Evolutionary conservation across 2,797 vertebrate genomes (phyloP).

Genomic region (Rallus crepitans): DNA sequence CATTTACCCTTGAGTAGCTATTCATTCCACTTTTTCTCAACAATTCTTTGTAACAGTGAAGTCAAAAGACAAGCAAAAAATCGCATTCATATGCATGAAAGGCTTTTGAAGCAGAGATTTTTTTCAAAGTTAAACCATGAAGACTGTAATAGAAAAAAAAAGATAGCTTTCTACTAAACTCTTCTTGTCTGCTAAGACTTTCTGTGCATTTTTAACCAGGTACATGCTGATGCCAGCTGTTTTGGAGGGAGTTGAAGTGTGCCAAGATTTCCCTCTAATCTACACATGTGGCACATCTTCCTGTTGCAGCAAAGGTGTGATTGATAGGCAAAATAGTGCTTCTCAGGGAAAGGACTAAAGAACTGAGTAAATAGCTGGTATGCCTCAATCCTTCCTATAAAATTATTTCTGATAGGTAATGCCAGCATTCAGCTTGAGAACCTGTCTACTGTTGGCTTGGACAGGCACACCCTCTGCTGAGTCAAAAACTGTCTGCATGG

Average conservation of each 20-base stretch:
- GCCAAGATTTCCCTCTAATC: constrained; percentile 4
- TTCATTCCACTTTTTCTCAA: constrained; percentile 13
- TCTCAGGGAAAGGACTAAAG: not conserved
- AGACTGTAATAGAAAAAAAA: not conserved
- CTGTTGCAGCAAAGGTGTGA: not conserved
- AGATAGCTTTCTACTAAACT: not conserved
- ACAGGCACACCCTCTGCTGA: no score
- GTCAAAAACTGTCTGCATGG: no score
- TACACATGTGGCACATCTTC: not conserved
- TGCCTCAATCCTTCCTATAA: not conserved
- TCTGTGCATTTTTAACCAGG: constrained; percentile 8
- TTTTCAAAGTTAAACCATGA: not conserved
- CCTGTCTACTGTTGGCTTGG: no score
- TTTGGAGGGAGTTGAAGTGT: not conserved
- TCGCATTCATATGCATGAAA: not conserved
- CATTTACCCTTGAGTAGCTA: constrained; percentile 1
- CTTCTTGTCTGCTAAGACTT: not conserved
- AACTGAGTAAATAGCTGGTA: not conserved
- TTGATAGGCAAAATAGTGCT: not conserved
- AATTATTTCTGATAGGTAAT: not conserved
- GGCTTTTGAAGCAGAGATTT: constrained; percentile 11
- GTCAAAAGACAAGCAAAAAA: constrained; percentile 39
- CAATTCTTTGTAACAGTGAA: not conserved
- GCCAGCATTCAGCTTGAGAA: no score
- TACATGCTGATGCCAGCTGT: not conserved